These are phyloP conservation scores for Heliornis fulica DNA, from an alignment of 2,113 vertebrate genomes.

Conservation along the genomic window DNA sequence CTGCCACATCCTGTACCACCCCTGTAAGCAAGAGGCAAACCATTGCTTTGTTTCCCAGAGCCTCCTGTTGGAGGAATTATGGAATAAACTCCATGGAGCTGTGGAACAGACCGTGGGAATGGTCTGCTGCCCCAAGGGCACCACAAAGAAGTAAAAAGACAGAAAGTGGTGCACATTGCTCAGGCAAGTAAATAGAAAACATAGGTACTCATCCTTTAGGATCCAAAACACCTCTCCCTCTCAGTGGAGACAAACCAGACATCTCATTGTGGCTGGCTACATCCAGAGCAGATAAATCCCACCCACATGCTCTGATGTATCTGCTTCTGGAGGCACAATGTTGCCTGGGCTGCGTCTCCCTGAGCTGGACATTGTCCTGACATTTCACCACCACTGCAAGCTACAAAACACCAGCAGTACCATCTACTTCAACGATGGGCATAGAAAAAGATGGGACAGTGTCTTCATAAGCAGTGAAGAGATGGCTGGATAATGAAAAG, in stretches of 20 bases:
- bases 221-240: background rate
- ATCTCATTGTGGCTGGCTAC: background rate
- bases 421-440: background rate
- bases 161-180: background rate
- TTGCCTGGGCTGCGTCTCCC: background rate
- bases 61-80: background rate
- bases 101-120: background rate
- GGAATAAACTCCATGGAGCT: background rate
- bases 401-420: background rate
- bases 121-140: background rate
- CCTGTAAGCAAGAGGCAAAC: background rate
- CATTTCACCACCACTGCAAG: background rate
- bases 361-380: fast-evolving
- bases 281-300: background rate
- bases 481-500: background rate
- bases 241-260: background rate
- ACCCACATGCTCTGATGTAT: fast-evolving
- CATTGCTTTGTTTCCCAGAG: background rate
- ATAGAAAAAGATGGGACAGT: background rate
- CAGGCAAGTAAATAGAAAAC: background rate
- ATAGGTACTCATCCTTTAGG: background rate
- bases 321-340: background rate
- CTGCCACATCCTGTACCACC: background rate
- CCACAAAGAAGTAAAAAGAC: background rate
- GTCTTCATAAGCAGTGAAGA: background rate